Conservation (phyloP, 2,888 invertebrate species). For the Lasius fuliginosus region DNA sequence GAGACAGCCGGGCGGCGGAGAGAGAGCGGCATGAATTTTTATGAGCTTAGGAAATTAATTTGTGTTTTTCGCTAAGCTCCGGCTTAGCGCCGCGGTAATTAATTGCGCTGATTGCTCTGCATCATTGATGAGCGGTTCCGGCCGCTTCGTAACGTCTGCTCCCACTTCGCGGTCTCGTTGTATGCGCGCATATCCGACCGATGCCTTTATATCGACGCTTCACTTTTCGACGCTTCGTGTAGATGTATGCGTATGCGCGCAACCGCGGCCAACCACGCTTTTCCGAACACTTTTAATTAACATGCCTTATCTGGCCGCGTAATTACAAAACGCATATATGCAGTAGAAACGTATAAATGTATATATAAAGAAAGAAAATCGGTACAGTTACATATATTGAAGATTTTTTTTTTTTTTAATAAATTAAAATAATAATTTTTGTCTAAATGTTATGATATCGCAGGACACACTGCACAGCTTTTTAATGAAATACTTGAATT, state of each 20-base stretch:
- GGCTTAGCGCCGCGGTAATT: constrained; percentile 85
- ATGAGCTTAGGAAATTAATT: constrained; percentile 86
- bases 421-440: no score
- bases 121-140: constrained; percentile 85
- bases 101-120: constrained; percentile 86
- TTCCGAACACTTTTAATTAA: constrained; percentile 57
- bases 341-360: not conserved
- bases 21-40: constrained; percentile 82
- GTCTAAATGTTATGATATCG: not conserved
- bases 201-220: constrained; percentile 46
- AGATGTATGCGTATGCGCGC: constrained; percentile 53
- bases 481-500: not conserved
- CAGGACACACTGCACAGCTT: not conserved
- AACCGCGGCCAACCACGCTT: constrained; percentile 36
- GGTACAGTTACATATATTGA: not conserved
- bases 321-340: constrained; percentile 30
- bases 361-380: not conserved
- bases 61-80: constrained; percentile 84
- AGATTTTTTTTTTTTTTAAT: not conserved
- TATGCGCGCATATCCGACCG: constrained; percentile 49
- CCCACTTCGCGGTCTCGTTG: constrained; percentile 58
- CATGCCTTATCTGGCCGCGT: constrained; percentile 13
- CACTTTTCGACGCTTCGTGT: constrained; percentile 46
- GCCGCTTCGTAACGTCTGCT: constrained; percentile 78
- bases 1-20: constrained; percentile 42